Evolutionary conservation across 2,888 invertebrate species (phyloP).

Genomic region (Diogma glabrata): DNA sequence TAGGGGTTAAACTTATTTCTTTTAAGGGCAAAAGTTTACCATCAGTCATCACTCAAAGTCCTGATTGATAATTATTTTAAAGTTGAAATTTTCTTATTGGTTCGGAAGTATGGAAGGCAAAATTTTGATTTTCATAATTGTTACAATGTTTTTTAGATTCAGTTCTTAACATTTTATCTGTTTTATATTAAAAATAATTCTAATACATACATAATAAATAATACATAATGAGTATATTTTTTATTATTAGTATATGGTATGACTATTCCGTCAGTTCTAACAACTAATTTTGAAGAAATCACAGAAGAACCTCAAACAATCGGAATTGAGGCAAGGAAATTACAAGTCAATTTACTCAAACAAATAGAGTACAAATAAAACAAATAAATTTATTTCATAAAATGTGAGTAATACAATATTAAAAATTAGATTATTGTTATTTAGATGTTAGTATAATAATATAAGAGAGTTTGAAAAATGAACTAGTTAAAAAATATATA

Average conservation of each 20-base stretch:
- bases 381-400: not conserved
- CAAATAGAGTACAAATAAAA: conserved; percentile 32
- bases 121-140: too few relatives aligned
- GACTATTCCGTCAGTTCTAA: conserved; percentile 32
- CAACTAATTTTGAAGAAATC: conserved; percentile 27
- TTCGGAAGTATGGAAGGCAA: too few relatives aligned
- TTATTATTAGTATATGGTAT: conserved; percentile 28
- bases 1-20: too few relatives aligned
- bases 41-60: too few relatives aligned
- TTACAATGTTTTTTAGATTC: too few relatives aligned
- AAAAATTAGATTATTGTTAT: not conserved
- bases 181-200: too few relatives aligned
- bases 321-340: conserved; percentile 33
- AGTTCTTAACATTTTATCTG: too few relatives aligned
- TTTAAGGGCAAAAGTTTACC: too few relatives aligned
- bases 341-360: conserved; percentile 30
- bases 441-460: conserved; percentile 2
- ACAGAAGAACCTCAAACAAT: conserved; percentile 32
- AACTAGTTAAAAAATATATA: not conserved
- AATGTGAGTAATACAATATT: conserved; percentile 4
- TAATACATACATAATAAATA: too few relatives aligned
- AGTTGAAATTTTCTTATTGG: too few relatives aligned
- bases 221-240: too few relatives aligned
- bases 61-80: too few relatives aligned
- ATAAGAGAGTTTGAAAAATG: not conserved